A percentile compares a stretch with the other conserved stretches of the same genome.
phyloP scores from a whole-genome alignment of 2,888 invertebrate genomes.

The Magallana nippona region DNA sequence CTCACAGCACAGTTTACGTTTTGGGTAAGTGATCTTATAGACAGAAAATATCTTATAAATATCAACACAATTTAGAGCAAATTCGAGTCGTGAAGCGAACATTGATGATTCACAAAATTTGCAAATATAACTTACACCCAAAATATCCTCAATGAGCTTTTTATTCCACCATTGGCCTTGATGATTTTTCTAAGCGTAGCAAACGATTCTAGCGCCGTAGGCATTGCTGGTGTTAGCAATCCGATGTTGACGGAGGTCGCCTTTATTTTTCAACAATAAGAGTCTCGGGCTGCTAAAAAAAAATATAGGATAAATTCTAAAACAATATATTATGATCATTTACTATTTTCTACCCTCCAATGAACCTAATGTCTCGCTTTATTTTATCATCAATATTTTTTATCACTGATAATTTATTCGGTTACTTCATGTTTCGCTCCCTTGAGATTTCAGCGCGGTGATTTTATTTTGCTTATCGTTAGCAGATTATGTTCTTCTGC shows the following conservation, averaged over 20 bases:
- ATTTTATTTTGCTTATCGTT: too few species aligned
- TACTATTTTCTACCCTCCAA: too few species aligned
- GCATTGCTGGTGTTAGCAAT: constrained; percentile 57
- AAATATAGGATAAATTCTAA: background rate
- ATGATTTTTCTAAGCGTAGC: constrained; percentile 60
- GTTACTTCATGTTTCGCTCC: too few species aligned
- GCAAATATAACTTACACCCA: constrained; percentile 12
- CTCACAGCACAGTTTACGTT: too few species aligned
- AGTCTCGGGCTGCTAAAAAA: background rate
- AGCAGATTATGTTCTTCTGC: too few species aligned
- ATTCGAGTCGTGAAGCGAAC: background rate
- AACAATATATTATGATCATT: too few species aligned
- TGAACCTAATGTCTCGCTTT: too few species aligned
- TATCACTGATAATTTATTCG: too few species aligned
- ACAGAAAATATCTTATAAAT: too few species aligned
- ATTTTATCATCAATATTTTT: too few species aligned
- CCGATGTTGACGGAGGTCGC: background rate
- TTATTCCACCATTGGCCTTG: constrained; percentile 71
- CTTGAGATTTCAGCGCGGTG: too few species aligned
- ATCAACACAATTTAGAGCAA: background rate
- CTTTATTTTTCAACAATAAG: background rate
- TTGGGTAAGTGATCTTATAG: too few species aligned
- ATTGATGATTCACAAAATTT: background rate
- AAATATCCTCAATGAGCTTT: background rate
- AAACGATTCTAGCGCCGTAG: constrained; percentile 68